Base-by-base conservation (phyloP, 2,888 invertebrate species). In the Myopa tessellatipennis region DNA sequence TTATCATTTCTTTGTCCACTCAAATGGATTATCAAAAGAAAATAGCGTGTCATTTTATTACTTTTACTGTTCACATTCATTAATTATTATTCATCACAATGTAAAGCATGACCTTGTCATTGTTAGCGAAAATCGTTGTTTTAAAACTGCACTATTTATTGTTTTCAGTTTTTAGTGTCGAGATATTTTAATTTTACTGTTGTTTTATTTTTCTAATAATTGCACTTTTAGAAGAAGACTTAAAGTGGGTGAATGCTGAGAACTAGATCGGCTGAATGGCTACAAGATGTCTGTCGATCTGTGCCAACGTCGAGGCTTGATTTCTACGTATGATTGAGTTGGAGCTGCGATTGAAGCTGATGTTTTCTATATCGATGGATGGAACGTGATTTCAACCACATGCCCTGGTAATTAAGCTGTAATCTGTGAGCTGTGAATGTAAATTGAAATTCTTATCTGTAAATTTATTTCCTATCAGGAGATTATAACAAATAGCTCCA, bases 391-490 rank as follows among this genome's bases (percentile, higher is more conserved):
- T 55, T 38, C 7, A 55, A 36, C 52, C 18, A 36, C 34, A 45
- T 55, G 36, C 26, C 16, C 55, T 55, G 36, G 16, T 70, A 55
- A 70, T 36, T 70, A 70, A 55, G 45, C 45, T 45, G 10, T 45
- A 6, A 10, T 8, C 45, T 45, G 45, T 45, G 45, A 10, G n/a
- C 5, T 70, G 18, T 70, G 16, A 55, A 34, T 55, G 34, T 70
- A 18, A 0, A 55, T 55, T 5, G 12, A 52, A 12, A 70, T 70
- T 10, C 70, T 70, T 70, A 70, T 70, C 70, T 70, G 26, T 36
- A 45, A 8, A n/a, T 40, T 67, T 36, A 70, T 52, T 55, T 52
- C 34, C 52, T 70, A 52, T 55, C 36, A 16, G n/a, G 55, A 36
- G 52, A 36, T 70, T 55, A 26, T 70, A 26, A 36, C 55, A 55